phyloP scores from a whole-genome alignment of 1,140 invertebrate species.

The Gonatopus flavifemur region DNA sequence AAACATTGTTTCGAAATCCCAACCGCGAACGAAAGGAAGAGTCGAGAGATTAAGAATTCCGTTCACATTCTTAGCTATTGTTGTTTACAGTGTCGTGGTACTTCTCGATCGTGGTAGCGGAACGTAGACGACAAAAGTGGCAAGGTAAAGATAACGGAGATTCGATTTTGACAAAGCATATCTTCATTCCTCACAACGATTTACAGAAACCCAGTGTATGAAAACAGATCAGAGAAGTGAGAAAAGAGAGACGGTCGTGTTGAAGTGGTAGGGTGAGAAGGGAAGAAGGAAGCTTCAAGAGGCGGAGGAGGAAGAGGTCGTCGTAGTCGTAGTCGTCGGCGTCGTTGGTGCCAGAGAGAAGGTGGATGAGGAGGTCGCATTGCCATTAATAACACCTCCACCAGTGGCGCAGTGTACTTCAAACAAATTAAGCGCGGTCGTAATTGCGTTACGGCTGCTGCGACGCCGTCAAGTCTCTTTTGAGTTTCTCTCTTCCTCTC shows the following conservation, averaged over 20 bases:
- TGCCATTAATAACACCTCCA: slow-evolving; percentile 54
- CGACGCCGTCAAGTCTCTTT: slow-evolving; percentile 46
- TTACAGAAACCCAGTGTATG: no score
- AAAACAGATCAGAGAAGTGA: no score
- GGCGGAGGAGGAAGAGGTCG: slow-evolving; percentile 10
- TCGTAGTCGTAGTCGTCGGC: slow-evolving; percentile 25
- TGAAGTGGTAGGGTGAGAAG: slow-evolving; percentile 8
- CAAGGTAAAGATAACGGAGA: no score
- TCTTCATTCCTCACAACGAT: no score
- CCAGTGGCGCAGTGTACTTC: slow-evolving; percentile 48
- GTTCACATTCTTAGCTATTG: no score
- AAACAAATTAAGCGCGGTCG: slow-evolving; percentile 54
- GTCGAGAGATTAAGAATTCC: no score
- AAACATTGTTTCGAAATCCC: no score
- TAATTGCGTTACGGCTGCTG: slow-evolving; percentile 51
- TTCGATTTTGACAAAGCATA: no score
- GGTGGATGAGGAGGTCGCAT: slow-evolving; percentile 53
- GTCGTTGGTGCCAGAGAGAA: slow-evolving; percentile 49
- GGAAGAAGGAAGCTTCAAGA: slow-evolving; percentile 11
- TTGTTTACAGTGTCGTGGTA: no score
- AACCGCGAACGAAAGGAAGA: no score
- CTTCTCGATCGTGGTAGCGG: no score
- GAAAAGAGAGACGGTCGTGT: slow-evolving; percentile 1
- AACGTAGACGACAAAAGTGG: no score
- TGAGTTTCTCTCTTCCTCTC: slow-evolving; percentile 28